These are phyloP conservation scores for Mimumesa dahlbomi DNA, from an alignment of 2,888 invertebrate species.

Conservation along the genomic window DNA sequence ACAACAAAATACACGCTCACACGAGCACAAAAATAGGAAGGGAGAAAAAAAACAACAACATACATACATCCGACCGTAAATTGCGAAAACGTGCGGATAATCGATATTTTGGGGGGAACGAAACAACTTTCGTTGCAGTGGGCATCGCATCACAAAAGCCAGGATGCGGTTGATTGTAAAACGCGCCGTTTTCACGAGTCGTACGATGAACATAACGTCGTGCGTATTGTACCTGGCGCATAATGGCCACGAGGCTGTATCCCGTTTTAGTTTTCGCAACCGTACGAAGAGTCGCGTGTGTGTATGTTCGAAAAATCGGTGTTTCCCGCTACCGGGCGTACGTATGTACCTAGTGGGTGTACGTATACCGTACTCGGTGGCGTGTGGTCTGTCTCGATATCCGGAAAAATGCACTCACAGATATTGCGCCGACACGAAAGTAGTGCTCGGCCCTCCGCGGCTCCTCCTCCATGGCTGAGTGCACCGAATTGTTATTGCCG, in stretches of 20 bases:
- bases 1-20: no score
- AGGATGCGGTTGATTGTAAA: constrained; percentile 24
- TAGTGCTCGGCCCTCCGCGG: constrained; percentile 57
- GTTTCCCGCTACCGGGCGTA: constrained; percentile 14
- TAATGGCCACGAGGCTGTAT: constrained; percentile 40
- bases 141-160: background rate
- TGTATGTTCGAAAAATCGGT: constrained; percentile 46
- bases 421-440: constrained; percentile 74
- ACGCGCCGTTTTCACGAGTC: constrained; percentile 20
- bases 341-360: background rate
- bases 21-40: no score
- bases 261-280: constrained; percentile 22
- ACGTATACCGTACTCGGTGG: constrained; percentile 31
- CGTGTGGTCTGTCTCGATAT: constrained; percentile 63
- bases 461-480: constrained; percentile 58
- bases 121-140: constrained; percentile 3
- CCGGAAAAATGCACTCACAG: constrained; percentile 76
- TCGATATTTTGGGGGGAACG: constrained; percentile 4
- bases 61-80: background rate
- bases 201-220: constrained; percentile 31
- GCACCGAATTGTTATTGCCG: constrained; percentile 73
- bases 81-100: background rate
- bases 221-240: constrained; percentile 47
- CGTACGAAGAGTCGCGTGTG: background rate
- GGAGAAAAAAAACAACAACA: constrained; percentile 3